Evolutionary conservation across 2,797 vertebrate species (phyloP), one percentile per base, ranked within the genome.

Genomic region (Numenius phaeopus): DNA sequence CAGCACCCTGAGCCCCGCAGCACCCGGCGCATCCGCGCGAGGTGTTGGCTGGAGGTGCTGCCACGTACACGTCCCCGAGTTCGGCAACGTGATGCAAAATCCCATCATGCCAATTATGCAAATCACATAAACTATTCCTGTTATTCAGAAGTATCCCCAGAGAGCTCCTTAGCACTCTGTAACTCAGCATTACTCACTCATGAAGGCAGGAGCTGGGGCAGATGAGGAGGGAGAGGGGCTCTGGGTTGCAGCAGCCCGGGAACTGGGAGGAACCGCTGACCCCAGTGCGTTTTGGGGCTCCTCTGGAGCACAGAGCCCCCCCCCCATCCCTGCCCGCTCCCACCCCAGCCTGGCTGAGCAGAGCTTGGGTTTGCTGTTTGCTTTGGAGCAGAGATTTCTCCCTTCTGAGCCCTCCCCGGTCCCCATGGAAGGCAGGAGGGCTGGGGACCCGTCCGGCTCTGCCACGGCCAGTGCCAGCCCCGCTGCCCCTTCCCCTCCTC

Each of bases 31-130:
- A 37, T 22, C 75, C 4, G 19, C 7, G 44, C 39, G 7, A 11
- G 14, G 19, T n/a, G 7, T 24, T 1, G 1, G 61, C 39, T 14
- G 4, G 52, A 16, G 34, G 30, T 55, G 2, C 54, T 86, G 87
- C 71, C 69, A 89, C 3, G 1, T 42, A 34, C 17, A 1, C 58
- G n/a, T 77, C 88, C 50, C 65, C 4, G 15, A 39, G 65, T 72
- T 95, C 87, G 54, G 93, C 81, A 96, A 79, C 37, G 79, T 91
- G 95, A 95, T 80, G 87, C 70, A 21, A 84, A 94, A 91, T 90
- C 88, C 90, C 90, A 70, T 73, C 91, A 67, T 37, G 90, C 85
- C 87, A 89, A 67, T 93, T 89, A 94, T 95, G 90, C 84, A 96
- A 95, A 94, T 89, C 75, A 24, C 88, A 79, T 44, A 67, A 93